phyloP scores from a whole-genome alignment of 1,140 invertebrate genomes.

The Oryzaephilus surinamensis region DNA sequence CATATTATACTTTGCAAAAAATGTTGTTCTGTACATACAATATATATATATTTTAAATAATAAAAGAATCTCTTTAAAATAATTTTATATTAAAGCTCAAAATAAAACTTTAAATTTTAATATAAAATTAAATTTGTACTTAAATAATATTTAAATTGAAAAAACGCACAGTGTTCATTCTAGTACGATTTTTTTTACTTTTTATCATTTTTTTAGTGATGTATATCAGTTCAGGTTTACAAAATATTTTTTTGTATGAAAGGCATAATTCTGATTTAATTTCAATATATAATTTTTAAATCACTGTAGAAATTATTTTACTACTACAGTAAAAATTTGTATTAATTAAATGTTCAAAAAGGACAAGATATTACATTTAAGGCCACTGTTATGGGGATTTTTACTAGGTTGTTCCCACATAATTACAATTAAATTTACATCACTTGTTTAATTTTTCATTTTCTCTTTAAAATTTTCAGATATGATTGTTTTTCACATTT shows the following conservation, averaged over 20 bases:
- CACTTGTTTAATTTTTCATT: not conserved
- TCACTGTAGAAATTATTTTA: slow-evolving; percentile 2
- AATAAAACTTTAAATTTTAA: no score
- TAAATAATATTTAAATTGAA: slow-evolving; percentile 1
- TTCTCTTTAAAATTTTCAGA: not conserved
- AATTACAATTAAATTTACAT: not conserved
- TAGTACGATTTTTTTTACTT: not conserved
- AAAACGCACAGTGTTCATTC: slow-evolving; percentile 2
- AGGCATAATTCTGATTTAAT: slow-evolving; percentile 4
- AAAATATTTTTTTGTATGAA: not conserved
- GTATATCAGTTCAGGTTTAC: not conserved
- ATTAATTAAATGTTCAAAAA: slow-evolving; percentile 18
- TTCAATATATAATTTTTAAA: not conserved
- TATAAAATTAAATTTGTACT: no score
- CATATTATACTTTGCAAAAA: no score
- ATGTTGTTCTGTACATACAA: no score
- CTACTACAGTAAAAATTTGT: slow-evolving; percentile 20
- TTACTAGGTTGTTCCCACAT: slow-evolving; percentile 15
- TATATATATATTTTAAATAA: no score
- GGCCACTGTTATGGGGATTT: slow-evolving; percentile 24
- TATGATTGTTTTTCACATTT: not conserved
- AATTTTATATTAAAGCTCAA: no score
- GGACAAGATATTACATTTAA: slow-evolving; percentile 21
- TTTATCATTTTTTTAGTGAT: not conserved
- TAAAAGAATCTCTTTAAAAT: no score